Conservation (phyloP, 1,140 invertebrate genomes). For the Sarcophaga bullata region DNA sequence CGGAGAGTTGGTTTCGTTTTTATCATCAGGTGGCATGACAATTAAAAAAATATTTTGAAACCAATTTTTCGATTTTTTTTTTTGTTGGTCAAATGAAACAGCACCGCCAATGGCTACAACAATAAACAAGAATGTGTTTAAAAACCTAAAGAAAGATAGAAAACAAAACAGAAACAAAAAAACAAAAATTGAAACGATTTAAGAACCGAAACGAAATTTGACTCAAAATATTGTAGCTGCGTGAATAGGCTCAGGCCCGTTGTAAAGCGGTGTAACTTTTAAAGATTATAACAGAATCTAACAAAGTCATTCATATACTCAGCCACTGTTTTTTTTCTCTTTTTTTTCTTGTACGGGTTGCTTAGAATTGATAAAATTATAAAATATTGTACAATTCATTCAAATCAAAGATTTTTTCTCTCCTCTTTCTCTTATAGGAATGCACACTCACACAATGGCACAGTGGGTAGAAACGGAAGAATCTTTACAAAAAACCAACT, state of each 20-base stretch:
- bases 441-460: background rate
- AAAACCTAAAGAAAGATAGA: too few relatives aligned
- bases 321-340: background rate
- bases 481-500: background rate
- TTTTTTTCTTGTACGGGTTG: too few relatives aligned
- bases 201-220: conserved; percentile 15
- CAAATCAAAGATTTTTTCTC: background rate
- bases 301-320: conserved; percentile 1
- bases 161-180: too few relatives aligned
- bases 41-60: background rate
- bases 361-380: background rate
- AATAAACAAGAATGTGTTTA: background rate
- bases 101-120: background rate
- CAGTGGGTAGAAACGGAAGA: conserved; percentile 20
- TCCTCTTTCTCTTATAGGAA: too few relatives aligned
- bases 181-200: background rate
- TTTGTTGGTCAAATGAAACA: background rate
- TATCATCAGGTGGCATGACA: conserved; percentile 23
- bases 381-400: background rate
- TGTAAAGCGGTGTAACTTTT: too few relatives aligned
- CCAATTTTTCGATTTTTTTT: background rate
- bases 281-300: background rate
- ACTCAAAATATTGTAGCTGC: conserved; percentile 14
- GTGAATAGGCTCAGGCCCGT: background rate
- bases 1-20: background rate